Percentiles rank a stretch among this genome's conserved stretches.
These are phyloP conservation scores for Sycophaga agraensis DNA, from an alignment of 1,140 invertebrate species.

Conservation along the genomic window DNA sequence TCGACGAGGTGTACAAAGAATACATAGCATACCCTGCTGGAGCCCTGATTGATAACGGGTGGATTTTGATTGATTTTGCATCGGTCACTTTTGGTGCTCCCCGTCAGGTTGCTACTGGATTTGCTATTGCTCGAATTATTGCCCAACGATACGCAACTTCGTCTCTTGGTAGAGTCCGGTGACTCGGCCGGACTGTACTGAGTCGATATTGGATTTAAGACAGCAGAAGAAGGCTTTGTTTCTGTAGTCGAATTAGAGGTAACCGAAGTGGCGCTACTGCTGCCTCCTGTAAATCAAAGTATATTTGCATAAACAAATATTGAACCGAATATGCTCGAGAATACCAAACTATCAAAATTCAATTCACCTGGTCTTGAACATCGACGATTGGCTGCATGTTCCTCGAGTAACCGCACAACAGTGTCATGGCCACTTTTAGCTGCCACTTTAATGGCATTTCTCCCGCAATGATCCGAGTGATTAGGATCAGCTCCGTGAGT, in stretches of 20 bases:
- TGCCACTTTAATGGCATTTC: constrained; percentile 76
- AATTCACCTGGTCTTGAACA: constrained; percentile 43
- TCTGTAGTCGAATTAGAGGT: constrained; percentile 68
- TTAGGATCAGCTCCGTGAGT: constrained; percentile 89
- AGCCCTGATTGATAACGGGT: constrained; percentile 28
- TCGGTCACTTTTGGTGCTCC: constrained; percentile 67
- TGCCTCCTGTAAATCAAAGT: constrained; percentile 45
- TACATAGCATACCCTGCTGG: constrained; percentile 2
- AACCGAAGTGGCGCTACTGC: constrained; percentile 64
- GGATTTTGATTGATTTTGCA: constrained; percentile 58
- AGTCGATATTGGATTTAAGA: constrained; percentile 59
- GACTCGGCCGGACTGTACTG: constrained; percentile 62
- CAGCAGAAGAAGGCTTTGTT: constrained; percentile 69
- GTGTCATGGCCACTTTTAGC: constrained; percentile 74
- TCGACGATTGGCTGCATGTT: constrained; percentile 57
- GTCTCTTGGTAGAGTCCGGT: constrained; percentile 67
- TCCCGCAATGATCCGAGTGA: constrained; percentile 88
- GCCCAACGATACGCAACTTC: constrained; percentile 72
- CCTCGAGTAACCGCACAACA: constrained; percentile 70
- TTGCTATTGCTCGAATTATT: constrained; percentile 73
- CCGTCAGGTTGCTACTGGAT: constrained; percentile 71
- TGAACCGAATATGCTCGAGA: neutral
- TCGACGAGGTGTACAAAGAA: too few relatives aligned
- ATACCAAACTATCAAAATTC: neutral
- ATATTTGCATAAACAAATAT: constrained; percentile 3